phyloP scores from a whole-genome alignment of 2,113 vertebrate species.

The Argyrosomus japonicus region DNA sequence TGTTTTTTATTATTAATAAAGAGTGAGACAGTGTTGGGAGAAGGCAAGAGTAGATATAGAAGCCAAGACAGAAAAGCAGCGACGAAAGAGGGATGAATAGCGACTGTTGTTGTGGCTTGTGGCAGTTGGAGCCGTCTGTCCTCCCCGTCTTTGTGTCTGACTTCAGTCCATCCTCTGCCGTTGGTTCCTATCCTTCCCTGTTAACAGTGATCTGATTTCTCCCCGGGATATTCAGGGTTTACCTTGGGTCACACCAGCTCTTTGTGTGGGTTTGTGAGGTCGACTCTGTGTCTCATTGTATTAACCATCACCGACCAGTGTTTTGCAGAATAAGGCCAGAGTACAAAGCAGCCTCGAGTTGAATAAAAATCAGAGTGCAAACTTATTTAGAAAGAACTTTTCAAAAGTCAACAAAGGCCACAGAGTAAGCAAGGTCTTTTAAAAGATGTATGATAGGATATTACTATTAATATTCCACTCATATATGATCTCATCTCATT shows the following conservation, averaged over 20 bases:
- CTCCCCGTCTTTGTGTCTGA: slow-evolving; percentile 1
- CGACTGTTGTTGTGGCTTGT: slow-evolving; percentile 17
- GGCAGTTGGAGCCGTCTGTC: slow-evolving; percentile 16
- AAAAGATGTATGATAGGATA: background rate
- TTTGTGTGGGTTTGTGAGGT: slow-evolving; percentile 8
- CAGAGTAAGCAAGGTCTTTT: background rate
- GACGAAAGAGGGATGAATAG: slow-evolving; percentile 4
- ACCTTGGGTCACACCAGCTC: slow-evolving; percentile 8
- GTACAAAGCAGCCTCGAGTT: background rate
- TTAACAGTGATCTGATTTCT: slow-evolving; percentile 38
- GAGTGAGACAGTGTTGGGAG: too few relatives aligned
- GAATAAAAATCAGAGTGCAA: background rate
- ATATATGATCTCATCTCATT: background rate
- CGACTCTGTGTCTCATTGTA: slow-evolving; percentile 14
- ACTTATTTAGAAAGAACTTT: background rate
- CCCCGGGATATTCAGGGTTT: slow-evolving; percentile 46
- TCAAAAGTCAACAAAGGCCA: background rate
- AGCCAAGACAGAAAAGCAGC: background rate
- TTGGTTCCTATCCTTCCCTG: slow-evolving; percentile 9
- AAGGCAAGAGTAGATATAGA: background rate
- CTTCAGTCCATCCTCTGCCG: background rate
- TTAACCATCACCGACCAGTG: slow-evolving; percentile 10
- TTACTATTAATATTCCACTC: too few relatives aligned
- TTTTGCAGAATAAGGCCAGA: background rate
- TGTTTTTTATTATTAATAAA: background rate